Evolutionary conservation across 30 jellyfish, hydroid and myxozoan species (phyloP).

Genomic region (Aurelia coerulea): DNA sequence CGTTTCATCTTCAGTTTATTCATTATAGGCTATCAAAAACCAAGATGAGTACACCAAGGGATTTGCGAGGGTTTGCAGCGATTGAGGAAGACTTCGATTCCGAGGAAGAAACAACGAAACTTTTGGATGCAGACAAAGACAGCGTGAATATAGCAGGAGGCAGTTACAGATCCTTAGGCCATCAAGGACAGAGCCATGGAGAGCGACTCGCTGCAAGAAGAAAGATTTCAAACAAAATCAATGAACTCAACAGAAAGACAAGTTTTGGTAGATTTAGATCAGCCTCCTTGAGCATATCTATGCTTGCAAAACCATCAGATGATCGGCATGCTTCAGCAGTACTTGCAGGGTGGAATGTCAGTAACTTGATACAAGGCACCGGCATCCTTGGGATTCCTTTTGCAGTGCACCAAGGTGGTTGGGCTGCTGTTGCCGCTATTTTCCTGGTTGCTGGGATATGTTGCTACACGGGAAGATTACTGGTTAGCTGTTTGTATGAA

Average conservation of each 20-base stretch:
- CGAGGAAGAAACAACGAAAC: slow-evolving; percentile 61
- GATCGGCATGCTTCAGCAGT: slow-evolving; percentile 91
- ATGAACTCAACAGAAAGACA: neutral
- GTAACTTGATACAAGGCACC: slow-evolving; percentile 94
- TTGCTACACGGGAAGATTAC: slow-evolving; percentile 90
- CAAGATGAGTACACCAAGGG: neutral
- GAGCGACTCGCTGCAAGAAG: slow-evolving; percentile 33
- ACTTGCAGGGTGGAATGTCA: slow-evolving; percentile 98
- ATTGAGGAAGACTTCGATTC: slow-evolving; percentile 40
- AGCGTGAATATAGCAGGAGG: slow-evolving; percentile 59
- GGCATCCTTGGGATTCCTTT: slow-evolving; percentile 88
- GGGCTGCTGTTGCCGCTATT: slow-evolving; percentile 95
- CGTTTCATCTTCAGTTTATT: no score
- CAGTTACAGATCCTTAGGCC: slow-evolving; percentile 54
- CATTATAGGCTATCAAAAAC: neutral
- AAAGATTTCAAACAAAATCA: slow-evolving; percentile 30
- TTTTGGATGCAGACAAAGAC: slow-evolving; percentile 43
- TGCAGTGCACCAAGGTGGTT: slow-evolving; percentile 91
- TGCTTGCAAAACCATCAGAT: slow-evolving; percentile 93
- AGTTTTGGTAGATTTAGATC: slow-evolving; percentile 65
- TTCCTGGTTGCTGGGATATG: slow-evolving; percentile 89
- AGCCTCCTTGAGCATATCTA: slow-evolving; percentile 91
- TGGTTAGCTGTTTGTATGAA: slow-evolving; percentile 90
- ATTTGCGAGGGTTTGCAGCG: slow-evolving; percentile 25
- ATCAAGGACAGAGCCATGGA: neutral